Evolutionary conservation across 2,113 vertebrate genomes (phyloP).

Genomic region (Gymnogyps californianus): DNA sequence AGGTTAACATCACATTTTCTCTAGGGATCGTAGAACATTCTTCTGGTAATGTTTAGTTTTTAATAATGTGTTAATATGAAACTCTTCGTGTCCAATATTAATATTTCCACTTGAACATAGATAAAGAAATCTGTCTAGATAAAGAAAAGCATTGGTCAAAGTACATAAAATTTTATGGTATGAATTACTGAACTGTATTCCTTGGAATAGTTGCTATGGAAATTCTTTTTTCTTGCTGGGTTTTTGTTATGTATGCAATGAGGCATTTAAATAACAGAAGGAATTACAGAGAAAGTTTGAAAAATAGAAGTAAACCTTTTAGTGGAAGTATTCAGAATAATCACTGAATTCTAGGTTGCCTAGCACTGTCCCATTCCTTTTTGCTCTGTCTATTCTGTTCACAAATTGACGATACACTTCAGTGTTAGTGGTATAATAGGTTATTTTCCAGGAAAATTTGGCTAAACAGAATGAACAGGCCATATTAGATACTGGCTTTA

Average conservation of each 20-base stretch:
- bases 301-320: not conserved
- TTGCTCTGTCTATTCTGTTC: not conserved
- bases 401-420: not conserved
- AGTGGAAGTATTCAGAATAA: not conserved
- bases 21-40: not conserved
- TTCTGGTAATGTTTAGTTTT: not conserved
- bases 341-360: not conserved
- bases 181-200: not conserved
- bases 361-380: not conserved
- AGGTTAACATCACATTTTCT: not conserved
- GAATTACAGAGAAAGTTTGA: not conserved
- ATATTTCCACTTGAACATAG: not conserved
- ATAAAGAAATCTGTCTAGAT: not conserved
- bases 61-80: not conserved
- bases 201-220: constrained; percentile 43
- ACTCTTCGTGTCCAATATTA: not conserved
- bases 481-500: not conserved
- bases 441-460: not conserved
- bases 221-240: not conserved
- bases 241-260: not conserved
- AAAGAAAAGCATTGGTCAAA: not conserved
- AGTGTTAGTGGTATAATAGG: not conserved
- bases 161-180: not conserved
- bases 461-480: not conserved
- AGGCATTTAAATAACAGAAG: constrained; percentile 12